phyloP scores from a whole-genome alignment of 2,113 vertebrate species.

The Dolichallabes microphthalmus region DNA sequence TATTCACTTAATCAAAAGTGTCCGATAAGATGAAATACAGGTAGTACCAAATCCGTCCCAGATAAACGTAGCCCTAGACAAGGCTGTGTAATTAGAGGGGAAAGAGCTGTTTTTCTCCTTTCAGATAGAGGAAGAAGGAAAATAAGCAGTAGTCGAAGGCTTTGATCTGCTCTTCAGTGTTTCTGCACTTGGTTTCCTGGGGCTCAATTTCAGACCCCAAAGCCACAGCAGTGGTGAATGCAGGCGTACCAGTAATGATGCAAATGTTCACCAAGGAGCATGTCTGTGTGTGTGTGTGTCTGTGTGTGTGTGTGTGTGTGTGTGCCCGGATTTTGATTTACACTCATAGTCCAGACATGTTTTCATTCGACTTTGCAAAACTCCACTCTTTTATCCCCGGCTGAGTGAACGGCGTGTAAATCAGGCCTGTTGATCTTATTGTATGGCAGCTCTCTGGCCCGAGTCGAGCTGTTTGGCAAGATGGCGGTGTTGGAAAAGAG shows the following conservation, averaged over 20 bases:
- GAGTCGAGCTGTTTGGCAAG: slow-evolving; percentile 50
- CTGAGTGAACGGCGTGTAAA: slow-evolving; percentile 59
- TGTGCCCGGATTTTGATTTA: slow-evolving; percentile 59
- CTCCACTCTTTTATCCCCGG: slow-evolving; percentile 53
- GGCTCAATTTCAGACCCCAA: slow-evolving; percentile 26
- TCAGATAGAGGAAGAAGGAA: slow-evolving; percentile 43
- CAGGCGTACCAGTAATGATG: slow-evolving; percentile 37
- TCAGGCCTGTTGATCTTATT: slow-evolving; percentile 51
- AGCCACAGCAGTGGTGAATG: slow-evolving; percentile 38
- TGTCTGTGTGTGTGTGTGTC: slow-evolving; percentile 28
- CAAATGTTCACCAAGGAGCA: slow-evolving; percentile 31
- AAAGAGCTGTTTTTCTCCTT: slow-evolving; percentile 42
- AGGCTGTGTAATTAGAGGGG: slow-evolving; percentile 36
- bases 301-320: slow-evolving; percentile 39
- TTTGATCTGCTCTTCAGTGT: slow-evolving; percentile 49
- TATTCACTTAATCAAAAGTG: slow-evolving; percentile 38
- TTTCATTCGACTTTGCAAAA: slow-evolving; percentile 63
- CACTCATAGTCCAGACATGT: slow-evolving; percentile 57
- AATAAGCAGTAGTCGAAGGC: slow-evolving; percentile 41
- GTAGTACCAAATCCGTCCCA: slow-evolving; percentile 37
- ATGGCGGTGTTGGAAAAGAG: slow-evolving; percentile 43
- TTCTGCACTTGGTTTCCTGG: slow-evolving; percentile 34
- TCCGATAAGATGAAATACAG: slow-evolving; percentile 41
- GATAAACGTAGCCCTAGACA: slow-evolving; percentile 43
- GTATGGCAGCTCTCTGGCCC: slow-evolving; percentile 56